phyloP scores from a whole-genome alignment of 2,797 vertebrate species.

The Sebastiscus tertius region DNA sequence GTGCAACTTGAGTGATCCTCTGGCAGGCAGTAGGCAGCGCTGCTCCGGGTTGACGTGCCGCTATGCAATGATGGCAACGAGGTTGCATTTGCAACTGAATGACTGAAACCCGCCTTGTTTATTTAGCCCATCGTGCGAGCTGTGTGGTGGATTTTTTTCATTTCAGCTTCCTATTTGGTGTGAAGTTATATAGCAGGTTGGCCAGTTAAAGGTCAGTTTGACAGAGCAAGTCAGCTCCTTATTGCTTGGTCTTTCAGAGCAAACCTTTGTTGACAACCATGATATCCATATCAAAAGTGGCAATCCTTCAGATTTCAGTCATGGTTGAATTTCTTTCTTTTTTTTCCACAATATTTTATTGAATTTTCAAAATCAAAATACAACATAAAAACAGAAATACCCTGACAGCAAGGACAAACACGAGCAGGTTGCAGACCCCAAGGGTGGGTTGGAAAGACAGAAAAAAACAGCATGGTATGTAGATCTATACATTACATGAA shows the following conservation, averaged over 20 bases:
- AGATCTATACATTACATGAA: too few relatives aligned
- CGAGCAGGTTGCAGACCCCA: too few relatives aligned
- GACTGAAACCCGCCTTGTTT: background rate
- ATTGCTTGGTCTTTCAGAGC: constrained; percentile 4
- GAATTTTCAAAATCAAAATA: too few relatives aligned
- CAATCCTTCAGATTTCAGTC: too few relatives aligned
- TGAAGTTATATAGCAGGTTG: constrained; percentile 4
- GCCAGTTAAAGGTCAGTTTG: background rate
- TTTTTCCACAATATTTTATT: too few relatives aligned
- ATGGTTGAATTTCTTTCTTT: too few relatives aligned
- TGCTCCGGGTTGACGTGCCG: constrained; percentile 51
- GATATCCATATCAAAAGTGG: background rate
- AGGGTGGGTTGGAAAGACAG: too few relatives aligned
- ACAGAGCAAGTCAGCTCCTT: background rate
- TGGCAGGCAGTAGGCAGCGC: constrained; percentile 31
- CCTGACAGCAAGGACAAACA: too few relatives aligned
- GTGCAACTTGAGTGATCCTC: constrained; percentile 69
- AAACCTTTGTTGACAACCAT: background rate
- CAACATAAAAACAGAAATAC: too few relatives aligned
- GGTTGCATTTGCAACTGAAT: constrained; percentile 7
- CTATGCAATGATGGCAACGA: constrained; percentile 23
- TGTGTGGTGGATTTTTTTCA: background rate
- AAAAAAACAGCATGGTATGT: too few relatives aligned
- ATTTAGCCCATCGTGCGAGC: background rate
- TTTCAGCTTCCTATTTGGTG: background rate